phyloP scores from a whole-genome alignment of 2,113 vertebrate species.

The Cricetomys ansorgei region DNA sequence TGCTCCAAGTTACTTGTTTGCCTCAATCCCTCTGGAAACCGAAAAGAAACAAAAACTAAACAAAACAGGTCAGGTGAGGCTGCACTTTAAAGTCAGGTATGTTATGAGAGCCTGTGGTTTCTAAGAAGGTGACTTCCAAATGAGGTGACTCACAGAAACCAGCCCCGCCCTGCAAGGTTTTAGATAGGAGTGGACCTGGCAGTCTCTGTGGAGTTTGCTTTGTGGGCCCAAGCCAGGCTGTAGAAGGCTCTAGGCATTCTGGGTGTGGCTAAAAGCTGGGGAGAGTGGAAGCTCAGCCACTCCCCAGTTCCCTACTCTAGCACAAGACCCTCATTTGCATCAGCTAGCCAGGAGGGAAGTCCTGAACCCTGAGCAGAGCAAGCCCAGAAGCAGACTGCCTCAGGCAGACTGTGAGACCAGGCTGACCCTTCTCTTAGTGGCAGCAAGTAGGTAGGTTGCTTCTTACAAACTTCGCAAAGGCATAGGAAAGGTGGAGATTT shows the following conservation, averaged over 20 bases:
- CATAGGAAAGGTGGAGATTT: not conserved
- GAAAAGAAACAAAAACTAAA: not conserved
- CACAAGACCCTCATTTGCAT: slow-evolving; percentile 25
- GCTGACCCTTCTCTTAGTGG: slow-evolving; percentile 6
- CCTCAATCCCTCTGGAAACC: not conserved
- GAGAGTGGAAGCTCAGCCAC: not conserved
- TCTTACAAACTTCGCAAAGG: slow-evolving; percentile 37
- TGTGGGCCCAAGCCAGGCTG: not conserved
- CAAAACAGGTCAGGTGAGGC: not conserved
- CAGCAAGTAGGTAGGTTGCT: slow-evolving; percentile 40
- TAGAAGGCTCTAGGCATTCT: slow-evolving; percentile 28
- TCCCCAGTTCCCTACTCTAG: not conserved
- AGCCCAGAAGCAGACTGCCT: slow-evolving; percentile 17
- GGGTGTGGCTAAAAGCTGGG: not conserved
- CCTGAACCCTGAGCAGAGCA: not conserved
- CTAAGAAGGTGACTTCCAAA: not conserved
- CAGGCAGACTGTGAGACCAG: not conserved
- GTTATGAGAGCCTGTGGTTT: not conserved
- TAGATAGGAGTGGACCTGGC: not conserved
- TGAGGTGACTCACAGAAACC: not conserved
- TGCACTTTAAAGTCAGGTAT: not conserved
- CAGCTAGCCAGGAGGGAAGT: not conserved
- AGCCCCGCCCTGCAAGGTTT: not conserved
- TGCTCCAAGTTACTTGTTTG: slow-evolving; percentile 50
- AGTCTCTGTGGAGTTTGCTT: not conserved